Evolutionary conservation across 2,888 invertebrate species (phyloP), one percentile per base, ranked within the genome.

Genomic region (Exocentrus adspersus): DNA sequence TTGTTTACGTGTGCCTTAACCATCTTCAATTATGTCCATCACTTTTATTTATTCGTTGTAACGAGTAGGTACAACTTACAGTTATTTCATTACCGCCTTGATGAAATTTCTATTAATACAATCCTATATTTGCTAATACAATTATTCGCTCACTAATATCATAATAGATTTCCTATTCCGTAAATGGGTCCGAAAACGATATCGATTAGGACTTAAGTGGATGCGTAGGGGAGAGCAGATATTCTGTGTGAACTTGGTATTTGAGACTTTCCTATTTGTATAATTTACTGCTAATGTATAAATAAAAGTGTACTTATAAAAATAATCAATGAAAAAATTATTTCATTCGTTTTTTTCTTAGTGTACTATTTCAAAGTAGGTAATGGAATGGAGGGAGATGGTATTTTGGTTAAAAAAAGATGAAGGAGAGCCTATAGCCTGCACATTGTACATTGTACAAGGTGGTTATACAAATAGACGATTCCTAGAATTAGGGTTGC

Each of bases 401-500:
- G 21, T 53, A 42, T 53, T 42, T 20, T 28, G 43, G 43, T 21
- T n/a, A n/a, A 41, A 37, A 12, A 24, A 19, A 28, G 24, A 28
- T 43, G 43, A 43, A 54, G 37, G 54, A 43, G 0, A 48, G 16
- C n/a, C 24, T 16, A 21, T 43, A 24, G 54, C 53, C 28, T 41
- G n/a, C n/a, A n/a, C n/a, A n/a, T n/a, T 21, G 21, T 21, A 54
- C 42, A 42, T 28, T 43, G 54, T 45, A 30, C 43, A 43, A 43
- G 16, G 9, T 28, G 43, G 43, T 43, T 54, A 17, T 17, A 41
- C 28, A 12, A 42, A 10, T n/a, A n/a, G n/a, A n/a, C 10, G n/a
- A 21, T 54, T 54, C 54, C 19, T 9, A 45, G 54, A 54, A 54
- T 41, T 54, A 54, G 54, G 54, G 58, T 58, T 57, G 48, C 41